Evolutionary conservation across 2,113 vertebrate genomes (phyloP).

Genomic region (Heterotilapia buettikoferi): DNA sequence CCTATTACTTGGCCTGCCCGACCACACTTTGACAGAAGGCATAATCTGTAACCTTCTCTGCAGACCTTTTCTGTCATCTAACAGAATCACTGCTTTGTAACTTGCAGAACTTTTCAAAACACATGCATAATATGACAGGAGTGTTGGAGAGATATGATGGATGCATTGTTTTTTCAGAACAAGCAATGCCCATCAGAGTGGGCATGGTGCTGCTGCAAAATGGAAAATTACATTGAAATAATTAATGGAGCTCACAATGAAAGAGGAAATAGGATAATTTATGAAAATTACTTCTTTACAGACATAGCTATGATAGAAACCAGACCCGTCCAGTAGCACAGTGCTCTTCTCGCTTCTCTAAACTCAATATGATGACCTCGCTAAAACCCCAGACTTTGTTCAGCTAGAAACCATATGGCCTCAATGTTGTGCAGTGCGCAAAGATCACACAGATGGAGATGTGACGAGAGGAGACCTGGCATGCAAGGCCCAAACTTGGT

Average conservation of each 20-base stretch:
- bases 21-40: neutral
- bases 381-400: conserved; percentile 9
- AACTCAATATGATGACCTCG: conserved; percentile 22
- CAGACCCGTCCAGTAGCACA: conserved; percentile 48
- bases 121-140: neutral
- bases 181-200: neutral
- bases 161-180: neutral
- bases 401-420: conserved; percentile 26
- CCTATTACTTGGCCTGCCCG: neutral
- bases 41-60: neutral
- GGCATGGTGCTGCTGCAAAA: neutral
- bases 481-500: neutral
- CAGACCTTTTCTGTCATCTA: neutral
- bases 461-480: neutral
- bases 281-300: conserved; percentile 35
- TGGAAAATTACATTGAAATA: conserved; percentile 20
- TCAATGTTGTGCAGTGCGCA: conserved; percentile 10
- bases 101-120: neutral
- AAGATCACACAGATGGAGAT: conserved; percentile 10
- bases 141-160: neutral
- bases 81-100: neutral
- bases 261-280: conserved; percentile 39
- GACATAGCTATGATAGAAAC: conserved; percentile 38
- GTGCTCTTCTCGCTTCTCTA: conserved; percentile 6
- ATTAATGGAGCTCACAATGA: conserved; percentile 27